Percentiles rank a stretch among this genome's conserved stretches.
phyloP scores from a whole-genome alignment of 2,113 vertebrate species.

The Puntigrus tetrazona region DNA sequence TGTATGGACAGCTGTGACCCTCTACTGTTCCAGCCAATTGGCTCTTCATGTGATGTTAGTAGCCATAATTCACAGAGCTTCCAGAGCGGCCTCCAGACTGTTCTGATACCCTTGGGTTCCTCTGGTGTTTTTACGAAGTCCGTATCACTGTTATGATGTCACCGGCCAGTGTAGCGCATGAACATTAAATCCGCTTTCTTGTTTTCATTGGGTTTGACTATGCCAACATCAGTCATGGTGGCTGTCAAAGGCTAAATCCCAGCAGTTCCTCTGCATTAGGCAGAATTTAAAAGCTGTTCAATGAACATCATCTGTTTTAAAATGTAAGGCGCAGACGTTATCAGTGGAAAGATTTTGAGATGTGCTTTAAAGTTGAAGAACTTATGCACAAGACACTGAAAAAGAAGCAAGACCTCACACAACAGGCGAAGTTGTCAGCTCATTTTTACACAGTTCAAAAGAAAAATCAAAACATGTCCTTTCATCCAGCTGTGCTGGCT shows the following conservation, averaged over 20 bases:
- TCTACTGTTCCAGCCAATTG: constrained; percentile 24
- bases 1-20: constrained; percentile 29
- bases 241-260: constrained; percentile 29
- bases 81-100: neutral
- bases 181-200: constrained; percentile 4
- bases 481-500: neutral
- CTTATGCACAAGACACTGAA: neutral
- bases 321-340: neutral
- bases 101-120: neutral
- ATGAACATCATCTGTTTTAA: neutral
- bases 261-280: neutral
- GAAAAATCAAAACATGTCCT: neutral
- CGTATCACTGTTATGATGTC: constrained; percentile 29
- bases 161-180: neutral
- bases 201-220: constrained; percentile 23
- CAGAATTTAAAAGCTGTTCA: constrained; percentile 11
- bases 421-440: neutral
- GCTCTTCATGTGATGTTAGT: constrained; percentile 21
- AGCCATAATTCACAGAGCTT: constrained; percentile 24
- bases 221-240: constrained; percentile 27
- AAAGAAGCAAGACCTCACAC: neutral
- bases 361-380: neutral
- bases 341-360: neutral
- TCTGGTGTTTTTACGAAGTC: neutral
- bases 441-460: neutral